Evolutionary conservation across 1,140 invertebrate genomes (phyloP), one percentile per base, ranked within the genome.

Genomic region (Liolophura sinensis): DNA sequence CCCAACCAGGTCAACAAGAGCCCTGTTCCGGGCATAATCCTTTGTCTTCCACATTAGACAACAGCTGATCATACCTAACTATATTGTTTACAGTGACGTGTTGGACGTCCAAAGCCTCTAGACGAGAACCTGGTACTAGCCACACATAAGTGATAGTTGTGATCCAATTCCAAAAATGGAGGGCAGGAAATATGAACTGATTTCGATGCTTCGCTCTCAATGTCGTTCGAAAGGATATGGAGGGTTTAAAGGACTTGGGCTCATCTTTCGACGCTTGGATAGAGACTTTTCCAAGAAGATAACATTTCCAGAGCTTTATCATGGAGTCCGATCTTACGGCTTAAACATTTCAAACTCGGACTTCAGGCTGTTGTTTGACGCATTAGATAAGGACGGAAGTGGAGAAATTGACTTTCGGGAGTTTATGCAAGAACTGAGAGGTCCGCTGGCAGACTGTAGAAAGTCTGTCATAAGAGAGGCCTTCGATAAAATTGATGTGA

Each of bases 401-500:
- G 70, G 72, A 1, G 56, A 63, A 16, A 76, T 82, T 27, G 80
- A 82, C 48, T 82, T 82, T 71, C 56, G 70, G 4, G 80, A 82
- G 66, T 77, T 82, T 55, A 68, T 80, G 58, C 55, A 69, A 7
- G 62, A 73, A 47, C 63, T 80, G n/a, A 64, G 69, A 92, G 94
- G 94, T 0, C 91, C 92, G 0, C 91, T 97, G 91, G 88, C 89
- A 1, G 89, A 92, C 5, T 87, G 84, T 1, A 87, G 95, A 40
- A 85, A 88, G 63, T 87, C 88, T 49, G 88, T 95, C 0, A 90
- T 96, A 3, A 89, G 92, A 60, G 89, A 92, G 78, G 93, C 93
- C 0, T 97, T 96, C 81, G 88, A 90, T 70, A 95, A 95, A 83
- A 78, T 97, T 78, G 94, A 97, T 78, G 91, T 90, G 75, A 91